Percentiles rank a stretch among this genome's conserved stretches.
Evolutionary conservation across 1,140 invertebrate species (phyloP).

Genomic region (Bombus soroeensis): DNA sequence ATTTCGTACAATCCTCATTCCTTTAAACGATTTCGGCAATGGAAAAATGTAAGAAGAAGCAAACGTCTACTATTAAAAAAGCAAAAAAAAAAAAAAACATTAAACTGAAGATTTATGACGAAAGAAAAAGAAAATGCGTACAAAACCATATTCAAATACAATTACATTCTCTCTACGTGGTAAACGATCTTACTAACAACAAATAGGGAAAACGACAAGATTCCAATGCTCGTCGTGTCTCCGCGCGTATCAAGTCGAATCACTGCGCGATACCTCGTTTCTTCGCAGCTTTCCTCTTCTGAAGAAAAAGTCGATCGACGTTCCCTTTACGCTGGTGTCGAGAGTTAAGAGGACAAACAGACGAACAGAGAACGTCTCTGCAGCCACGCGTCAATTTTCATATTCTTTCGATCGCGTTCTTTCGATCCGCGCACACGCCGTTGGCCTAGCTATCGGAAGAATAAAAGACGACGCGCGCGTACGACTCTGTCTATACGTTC

Average conservation of each 20-base stretch:
- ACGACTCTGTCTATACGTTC: not conserved
- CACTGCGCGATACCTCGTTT: not conserved
- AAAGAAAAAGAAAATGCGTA: too few species aligned
- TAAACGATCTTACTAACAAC: too few species aligned
- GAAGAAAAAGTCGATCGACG: not conserved
- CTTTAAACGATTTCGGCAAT: too few species aligned
- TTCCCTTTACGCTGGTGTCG: not conserved
- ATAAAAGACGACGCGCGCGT: conserved; percentile 27
- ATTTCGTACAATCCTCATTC: too few species aligned
- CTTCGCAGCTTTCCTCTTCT: not conserved
- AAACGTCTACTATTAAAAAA: too few species aligned
- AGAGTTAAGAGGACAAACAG: not conserved
- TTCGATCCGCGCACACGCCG: not conserved
- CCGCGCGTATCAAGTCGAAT: not conserved
- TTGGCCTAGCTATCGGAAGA: conserved; percentile 31
- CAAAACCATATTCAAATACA: too few species aligned
- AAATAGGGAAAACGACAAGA: too few species aligned
- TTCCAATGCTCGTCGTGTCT: too few species aligned
- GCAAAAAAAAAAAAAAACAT: too few species aligned
- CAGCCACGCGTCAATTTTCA: not conserved
- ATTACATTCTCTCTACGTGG: too few species aligned
- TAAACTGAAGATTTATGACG: too few species aligned
- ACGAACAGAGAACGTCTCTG: not conserved
- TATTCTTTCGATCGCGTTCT: not conserved
- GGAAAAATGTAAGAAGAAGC: too few species aligned